Conservation (phyloP, 2,888 invertebrate genomes). For the Andrena bicolor region DNA sequence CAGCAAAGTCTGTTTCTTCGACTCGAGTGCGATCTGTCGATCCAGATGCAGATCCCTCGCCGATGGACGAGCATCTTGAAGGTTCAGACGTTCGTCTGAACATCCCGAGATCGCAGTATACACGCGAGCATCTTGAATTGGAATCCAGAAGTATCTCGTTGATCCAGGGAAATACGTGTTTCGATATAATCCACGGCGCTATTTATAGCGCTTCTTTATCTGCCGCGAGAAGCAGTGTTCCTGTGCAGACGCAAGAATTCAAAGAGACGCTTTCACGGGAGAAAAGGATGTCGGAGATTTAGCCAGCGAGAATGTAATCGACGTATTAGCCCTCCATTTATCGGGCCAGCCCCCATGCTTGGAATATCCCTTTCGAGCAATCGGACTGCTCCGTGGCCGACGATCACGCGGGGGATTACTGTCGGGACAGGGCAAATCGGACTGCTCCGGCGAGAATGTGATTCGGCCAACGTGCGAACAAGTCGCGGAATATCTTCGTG, state of each 20-base stretch:
- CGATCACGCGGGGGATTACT: slow-evolving; percentile 71
- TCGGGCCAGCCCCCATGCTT: slow-evolving; percentile 27
- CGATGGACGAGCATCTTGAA: not conserved
- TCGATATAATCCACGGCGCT: not conserved
- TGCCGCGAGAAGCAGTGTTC: not conserved
- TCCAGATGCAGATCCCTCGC: not conserved
- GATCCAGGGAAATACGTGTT: not conserved
- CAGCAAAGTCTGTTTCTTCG: not conserved
- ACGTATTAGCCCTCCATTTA: slow-evolving; percentile 50
- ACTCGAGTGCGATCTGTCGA: not conserved
- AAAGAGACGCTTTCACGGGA: slow-evolving; percentile 14
- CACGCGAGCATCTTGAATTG: no score
- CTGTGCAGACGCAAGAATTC: not conserved
- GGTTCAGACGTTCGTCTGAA: no score
- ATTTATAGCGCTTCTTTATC: not conserved
- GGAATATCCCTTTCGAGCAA: slow-evolving; percentile 46
- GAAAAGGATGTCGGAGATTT: slow-evolving; percentile 28
- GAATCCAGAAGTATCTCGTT: not conserved
- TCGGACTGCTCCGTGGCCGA: slow-evolving; percentile 51
- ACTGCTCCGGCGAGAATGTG: slow-evolving; percentile 56
- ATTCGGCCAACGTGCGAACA: slow-evolving; percentile 70
- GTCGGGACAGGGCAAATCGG: slow-evolving; percentile 67
- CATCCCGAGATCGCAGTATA: no score
- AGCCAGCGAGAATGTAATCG: slow-evolving; percentile 51
- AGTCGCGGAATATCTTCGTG: slow-evolving; percentile 61